These are phyloP conservation scores for Coranthus polyacanthus DNA, from an alignment of 2,797 vertebrate genomes.

Conservation along the genomic window DNA sequence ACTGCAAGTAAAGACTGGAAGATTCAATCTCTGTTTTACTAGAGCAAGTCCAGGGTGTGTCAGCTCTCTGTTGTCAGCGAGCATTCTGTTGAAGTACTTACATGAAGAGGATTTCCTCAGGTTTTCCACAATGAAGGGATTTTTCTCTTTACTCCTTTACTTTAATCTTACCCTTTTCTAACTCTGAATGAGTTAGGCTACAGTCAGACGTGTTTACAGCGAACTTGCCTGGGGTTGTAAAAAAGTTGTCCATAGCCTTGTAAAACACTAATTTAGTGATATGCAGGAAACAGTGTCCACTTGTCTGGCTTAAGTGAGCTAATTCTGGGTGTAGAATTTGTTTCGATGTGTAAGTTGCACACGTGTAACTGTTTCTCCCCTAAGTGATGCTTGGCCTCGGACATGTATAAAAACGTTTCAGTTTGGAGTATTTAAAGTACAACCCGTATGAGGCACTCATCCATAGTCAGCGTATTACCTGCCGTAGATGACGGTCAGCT, in stretches of 20 bases:
- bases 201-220: too few relatives aligned
- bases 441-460: too few relatives aligned
- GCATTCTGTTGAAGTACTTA: slow-evolving; percentile 24
- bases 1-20: slow-evolving; percentile 48
- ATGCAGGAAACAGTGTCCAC: neutral
- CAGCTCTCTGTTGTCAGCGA: slow-evolving; percentile 37
- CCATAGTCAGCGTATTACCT: too few relatives aligned
- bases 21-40: slow-evolving; percentile 19
- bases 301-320: too few relatives aligned
- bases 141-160: slow-evolving; percentile 4
- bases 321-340: too few relatives aligned
- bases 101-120: slow-evolving; percentile 28
- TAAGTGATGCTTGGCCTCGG: too few relatives aligned
- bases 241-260: neutral
- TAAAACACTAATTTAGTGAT: neutral
- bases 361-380: too few relatives aligned
- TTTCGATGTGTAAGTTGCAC: too few relatives aligned
- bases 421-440: too few relatives aligned
- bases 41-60: slow-evolving; percentile 55
- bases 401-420: too few relatives aligned
- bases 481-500: too few relatives aligned
- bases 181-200: too few relatives aligned
- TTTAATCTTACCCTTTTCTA: neutral
- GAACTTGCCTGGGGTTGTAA: slow-evolving; percentile 8
- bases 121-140: slow-evolving; percentile 21